These are phyloP conservation scores for Microchrysa polita DNA, from an alignment of 2,888 invertebrate species.

Conservation along the genomic window DNA sequence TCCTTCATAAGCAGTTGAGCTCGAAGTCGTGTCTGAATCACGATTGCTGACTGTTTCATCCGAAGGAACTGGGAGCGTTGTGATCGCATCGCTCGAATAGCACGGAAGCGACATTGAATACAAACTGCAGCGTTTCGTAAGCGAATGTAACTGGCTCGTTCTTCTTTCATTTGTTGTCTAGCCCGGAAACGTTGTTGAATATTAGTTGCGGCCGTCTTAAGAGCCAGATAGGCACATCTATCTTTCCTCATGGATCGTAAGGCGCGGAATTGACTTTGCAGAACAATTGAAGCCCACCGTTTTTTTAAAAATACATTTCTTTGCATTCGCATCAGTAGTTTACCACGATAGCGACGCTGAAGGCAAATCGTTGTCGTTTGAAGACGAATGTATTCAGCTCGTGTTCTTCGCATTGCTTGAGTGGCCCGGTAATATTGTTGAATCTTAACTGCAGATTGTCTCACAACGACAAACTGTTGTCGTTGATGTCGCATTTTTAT, in stretches of 20 bases:
- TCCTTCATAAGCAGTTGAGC: slow-evolving; percentile 56
- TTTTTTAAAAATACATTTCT: slow-evolving; percentile 51
- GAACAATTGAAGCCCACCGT: slow-evolving; percentile 57
- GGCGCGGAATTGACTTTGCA: slow-evolving; percentile 65
- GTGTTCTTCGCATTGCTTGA: slow-evolving; percentile 49
- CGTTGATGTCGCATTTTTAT: slow-evolving; percentile 56
- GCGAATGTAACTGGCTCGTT: slow-evolving; percentile 53
- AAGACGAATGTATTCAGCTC: slow-evolving; percentile 4
- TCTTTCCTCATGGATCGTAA: slow-evolving; percentile 55
- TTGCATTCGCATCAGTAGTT: slow-evolving; percentile 54
- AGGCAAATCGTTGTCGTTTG: slow-evolving; percentile 53
- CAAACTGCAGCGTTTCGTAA: slow-evolving; percentile 43
- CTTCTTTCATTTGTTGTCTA: slow-evolving; percentile 35
- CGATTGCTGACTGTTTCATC: slow-evolving; percentile 50
- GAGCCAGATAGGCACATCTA: slow-evolving; percentile 55
- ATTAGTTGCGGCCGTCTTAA: slow-evolving; percentile 53
- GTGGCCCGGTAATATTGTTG: slow-evolving; percentile 60
- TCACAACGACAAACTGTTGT: slow-evolving; percentile 52
- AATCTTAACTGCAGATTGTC: slow-evolving; percentile 54
- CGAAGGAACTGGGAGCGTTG: background rate
- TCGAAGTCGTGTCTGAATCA: slow-evolving; percentile 63
- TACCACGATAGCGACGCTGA: slow-evolving; percentile 57
- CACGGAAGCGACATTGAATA: background rate
- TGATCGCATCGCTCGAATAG: background rate
- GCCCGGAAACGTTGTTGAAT: slow-evolving; percentile 59